Evolutionary conservation across 2,888 invertebrate species (phyloP).

Genomic region (Drosophila picticornis): DNA sequence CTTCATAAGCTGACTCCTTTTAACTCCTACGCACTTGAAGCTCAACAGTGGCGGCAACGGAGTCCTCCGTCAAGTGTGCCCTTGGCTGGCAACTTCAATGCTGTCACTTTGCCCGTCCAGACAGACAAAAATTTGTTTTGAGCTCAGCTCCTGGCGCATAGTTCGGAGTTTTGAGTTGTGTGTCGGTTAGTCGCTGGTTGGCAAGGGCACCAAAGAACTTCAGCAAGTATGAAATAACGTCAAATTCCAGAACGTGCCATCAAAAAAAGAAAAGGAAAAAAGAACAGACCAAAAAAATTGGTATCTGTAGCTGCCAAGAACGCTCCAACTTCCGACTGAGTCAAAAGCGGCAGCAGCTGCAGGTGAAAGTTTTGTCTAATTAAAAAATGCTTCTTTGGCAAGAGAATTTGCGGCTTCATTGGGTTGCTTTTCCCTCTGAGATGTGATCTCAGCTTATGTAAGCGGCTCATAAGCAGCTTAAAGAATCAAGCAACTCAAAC

Average conservation of each 20-base stretch:
- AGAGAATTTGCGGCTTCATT: constrained; percentile 59
- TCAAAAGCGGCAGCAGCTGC: constrained; percentile 57
- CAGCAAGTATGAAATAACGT: constrained; percentile 51
- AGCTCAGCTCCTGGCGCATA: constrained; percentile 54
- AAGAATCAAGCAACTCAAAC: constrained; percentile 2
- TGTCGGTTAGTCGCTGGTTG: constrained; percentile 36
- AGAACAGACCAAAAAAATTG: constrained; percentile 4
- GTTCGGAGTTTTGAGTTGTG: constrained; percentile 48
- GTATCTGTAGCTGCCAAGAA: constrained; percentile 18
- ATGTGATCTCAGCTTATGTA: constrained; percentile 8
- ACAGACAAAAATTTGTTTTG: constrained; percentile 53
- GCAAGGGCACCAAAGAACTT: constrained; percentile 42
- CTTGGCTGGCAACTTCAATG: constrained; percentile 54
- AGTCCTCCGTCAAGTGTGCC: constrained; percentile 50
- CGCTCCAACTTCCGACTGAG: constrained; percentile 20
- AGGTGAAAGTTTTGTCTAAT: constrained; percentile 69
- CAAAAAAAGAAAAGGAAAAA: constrained; percentile 1
- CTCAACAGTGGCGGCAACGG: constrained; percentile 16
- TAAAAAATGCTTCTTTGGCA: constrained; percentile 66
- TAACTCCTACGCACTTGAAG: constrained; percentile 62
- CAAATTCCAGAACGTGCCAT: constrained; percentile 53
- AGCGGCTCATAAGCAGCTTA: constrained; percentile 21
- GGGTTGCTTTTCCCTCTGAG: constrained; percentile 3
- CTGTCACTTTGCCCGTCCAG: constrained; percentile 52
- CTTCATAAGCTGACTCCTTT: constrained; percentile 65